Evolutionary conservation across 2,113 vertebrate species (phyloP).

Genomic region (Haemorhous mexicanus): DNA sequence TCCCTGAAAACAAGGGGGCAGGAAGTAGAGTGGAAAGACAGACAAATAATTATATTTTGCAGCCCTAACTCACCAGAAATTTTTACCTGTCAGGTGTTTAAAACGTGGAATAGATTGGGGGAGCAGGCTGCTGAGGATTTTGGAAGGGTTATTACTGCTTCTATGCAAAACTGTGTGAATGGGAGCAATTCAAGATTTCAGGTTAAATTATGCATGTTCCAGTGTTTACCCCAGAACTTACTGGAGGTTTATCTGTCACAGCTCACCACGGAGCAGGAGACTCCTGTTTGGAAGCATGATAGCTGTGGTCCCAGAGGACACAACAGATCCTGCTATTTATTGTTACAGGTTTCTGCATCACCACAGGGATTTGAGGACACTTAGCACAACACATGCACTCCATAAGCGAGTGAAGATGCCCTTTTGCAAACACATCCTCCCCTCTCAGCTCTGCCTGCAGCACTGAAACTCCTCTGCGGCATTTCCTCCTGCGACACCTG

Average conservation of each 20-base stretch:
- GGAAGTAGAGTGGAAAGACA: neutral
- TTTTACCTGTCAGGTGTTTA: neutral
- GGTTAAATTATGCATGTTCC: neutral
- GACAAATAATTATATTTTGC: neutral
- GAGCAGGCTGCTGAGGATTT: neutral
- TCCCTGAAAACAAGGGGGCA: neutral
- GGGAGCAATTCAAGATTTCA: neutral
- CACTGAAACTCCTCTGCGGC: neutral
- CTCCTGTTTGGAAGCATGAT: neutral
- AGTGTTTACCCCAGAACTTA: neutral
- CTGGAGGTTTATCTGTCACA: neutral
- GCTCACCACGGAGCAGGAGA: neutral
- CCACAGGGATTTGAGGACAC: conserved; percentile 48
- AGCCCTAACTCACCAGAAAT: neutral
- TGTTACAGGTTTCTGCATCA: conserved; percentile 20
- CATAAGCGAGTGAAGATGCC: conserved; percentile 4
- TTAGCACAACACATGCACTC: conserved; percentile 45
- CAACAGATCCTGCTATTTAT: conserved; percentile 48
- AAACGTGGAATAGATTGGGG: neutral
- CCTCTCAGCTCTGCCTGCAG: conserved; percentile 21
- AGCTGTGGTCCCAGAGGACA: conserved; percentile 35
- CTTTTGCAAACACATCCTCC: conserved; percentile 48
- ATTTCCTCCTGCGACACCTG: neutral
- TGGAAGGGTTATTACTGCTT: neutral
- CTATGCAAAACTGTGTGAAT: neutral